Conservation (phyloP, 2,888 invertebrate species). For the Drosophila ustulata region DNA sequence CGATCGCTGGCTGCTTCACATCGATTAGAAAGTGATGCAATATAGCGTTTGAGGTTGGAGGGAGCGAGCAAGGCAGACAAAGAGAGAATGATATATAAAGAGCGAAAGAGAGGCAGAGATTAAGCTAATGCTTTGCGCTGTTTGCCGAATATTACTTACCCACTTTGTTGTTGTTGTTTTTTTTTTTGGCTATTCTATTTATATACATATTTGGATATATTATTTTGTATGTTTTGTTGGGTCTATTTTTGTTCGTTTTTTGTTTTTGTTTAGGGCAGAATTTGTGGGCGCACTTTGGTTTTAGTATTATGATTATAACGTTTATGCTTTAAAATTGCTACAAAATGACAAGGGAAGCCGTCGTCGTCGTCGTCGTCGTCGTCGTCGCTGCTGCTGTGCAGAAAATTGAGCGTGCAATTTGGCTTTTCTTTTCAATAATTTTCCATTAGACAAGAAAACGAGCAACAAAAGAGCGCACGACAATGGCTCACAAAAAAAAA, state of each 20-base stretch:
- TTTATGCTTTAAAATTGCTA: slow-evolving; percentile 55
- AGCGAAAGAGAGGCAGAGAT: background rate
- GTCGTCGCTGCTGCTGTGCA: slow-evolving; percentile 12
- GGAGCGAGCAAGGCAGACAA: no score
- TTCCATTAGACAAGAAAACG: slow-evolving; percentile 62
- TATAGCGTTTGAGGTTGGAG: background rate
- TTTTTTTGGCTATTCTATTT: background rate
- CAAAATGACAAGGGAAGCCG: slow-evolving; percentile 39
- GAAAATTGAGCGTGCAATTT: slow-evolving; percentile 69
- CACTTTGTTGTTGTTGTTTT: background rate
- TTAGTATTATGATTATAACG: slow-evolving; percentile 37
- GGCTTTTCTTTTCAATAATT: slow-evolving; percentile 66
- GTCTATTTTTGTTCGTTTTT: slow-evolving; percentile 11
- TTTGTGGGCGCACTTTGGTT: slow-evolving; percentile 52
- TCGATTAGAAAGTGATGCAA: slow-evolving; percentile 2
- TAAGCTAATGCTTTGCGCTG: background rate
- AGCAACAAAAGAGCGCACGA: slow-evolving; percentile 34
- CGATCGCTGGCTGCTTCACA: background rate
- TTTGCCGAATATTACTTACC: background rate
- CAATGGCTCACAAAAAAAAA: slow-evolving; percentile 39
- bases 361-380: slow-evolving; percentile 7
- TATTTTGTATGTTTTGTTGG: background rate
- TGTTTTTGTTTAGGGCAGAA: slow-evolving; percentile 12
- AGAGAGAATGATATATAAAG: no score
- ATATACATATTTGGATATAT: background rate